Evolutionary conservation across 2,113 vertebrate species (phyloP), one percentile per base, ranked within the genome.

Genomic region (Eptesicus fuscus): DNA sequence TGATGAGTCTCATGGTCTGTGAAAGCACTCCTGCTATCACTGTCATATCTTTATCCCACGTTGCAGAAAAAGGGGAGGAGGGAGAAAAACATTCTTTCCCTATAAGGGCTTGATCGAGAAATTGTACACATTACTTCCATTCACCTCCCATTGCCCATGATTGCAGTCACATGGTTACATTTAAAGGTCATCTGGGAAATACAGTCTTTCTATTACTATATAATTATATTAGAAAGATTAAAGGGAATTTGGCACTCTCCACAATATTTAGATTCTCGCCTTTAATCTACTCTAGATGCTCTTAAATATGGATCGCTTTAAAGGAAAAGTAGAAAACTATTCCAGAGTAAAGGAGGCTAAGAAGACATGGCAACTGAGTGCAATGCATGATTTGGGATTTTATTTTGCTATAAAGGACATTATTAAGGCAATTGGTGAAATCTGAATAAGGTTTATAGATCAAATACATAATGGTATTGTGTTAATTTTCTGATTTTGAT

Each of bases 211-310:
- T 79, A 80, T 76, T 59, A 61, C 9, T 47, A 11, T 78, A n/a
- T 85, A 59, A 90, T 85, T 88, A 35, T 63, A n/a, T 82, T 78
- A 35, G 56, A 65, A 83, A 86, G 25, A 92, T 65, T 74, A 92
- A 83, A 92, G 65, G n/a, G 70, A 93, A 86, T 16, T 22, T 56
- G 17, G 25, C n/a, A 4, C 17, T 12, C 47, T 44, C 16, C 7
- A 8, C 37, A 59, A 56, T 71, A 93, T 86, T 93, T 95, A 91
- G 23, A 85, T 85, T 63, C 18, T 78, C n/a, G 70, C 85, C 70
- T 96, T 82, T 93, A 79, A 87, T 79, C 63, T 91, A 80, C 13
- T 71, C 32, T 61, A 63, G 65, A 56, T 74, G 65, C 44, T 90
- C 84, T 59, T 78, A 85, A 93, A 65, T 49, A 91, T 13, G 9